These are phyloP conservation scores for Caerostris darwini DNA, from an alignment of 1,140 invertebrate species.

Conservation along the genomic window DNA sequence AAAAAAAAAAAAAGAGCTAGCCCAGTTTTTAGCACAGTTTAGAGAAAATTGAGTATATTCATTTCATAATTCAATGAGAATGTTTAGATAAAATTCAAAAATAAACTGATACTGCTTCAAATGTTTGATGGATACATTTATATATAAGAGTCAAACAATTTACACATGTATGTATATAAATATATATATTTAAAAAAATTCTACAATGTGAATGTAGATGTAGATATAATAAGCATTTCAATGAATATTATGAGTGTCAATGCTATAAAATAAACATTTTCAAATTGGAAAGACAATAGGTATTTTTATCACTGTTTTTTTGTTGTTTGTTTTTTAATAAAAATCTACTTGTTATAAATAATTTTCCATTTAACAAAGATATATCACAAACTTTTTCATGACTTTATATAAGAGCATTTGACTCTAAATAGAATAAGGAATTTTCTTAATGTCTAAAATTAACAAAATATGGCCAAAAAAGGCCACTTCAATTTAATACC, in stretches of 20 bases:
- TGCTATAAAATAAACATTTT: constrained; percentile 13
- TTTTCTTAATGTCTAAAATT: constrained; percentile 39
- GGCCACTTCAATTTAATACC: constrained; percentile 45
- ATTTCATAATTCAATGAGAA: neutral
- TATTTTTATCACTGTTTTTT: neutral
- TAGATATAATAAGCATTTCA: constrained; percentile 38
- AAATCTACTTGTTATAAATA: constrained; percentile 23
- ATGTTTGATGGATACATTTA: neutral
- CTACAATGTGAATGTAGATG: neutral
- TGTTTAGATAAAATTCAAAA: neutral
- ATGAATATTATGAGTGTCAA: constrained; percentile 20
- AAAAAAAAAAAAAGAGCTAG: too few relatives aligned
- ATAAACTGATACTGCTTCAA: neutral
- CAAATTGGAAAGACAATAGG: constrained; percentile 40
- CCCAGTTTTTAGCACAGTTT: too few relatives aligned
- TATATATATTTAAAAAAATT: constrained; percentile 43
- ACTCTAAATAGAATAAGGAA: constrained; percentile 31
- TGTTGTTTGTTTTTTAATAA: constrained; percentile 29
- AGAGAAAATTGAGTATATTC: too few relatives aligned
- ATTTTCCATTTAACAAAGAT: constrained; percentile 19
- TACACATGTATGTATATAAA: constrained; percentile 23
- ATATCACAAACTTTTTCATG: constrained; percentile 29
- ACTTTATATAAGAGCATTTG: constrained; percentile 4
- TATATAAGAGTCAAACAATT: constrained; percentile 18
- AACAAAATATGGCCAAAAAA: constrained; percentile 34